Conservation (phyloP, 2,797 vertebrate genomes). For the Eulemur mongoz region DNA sequence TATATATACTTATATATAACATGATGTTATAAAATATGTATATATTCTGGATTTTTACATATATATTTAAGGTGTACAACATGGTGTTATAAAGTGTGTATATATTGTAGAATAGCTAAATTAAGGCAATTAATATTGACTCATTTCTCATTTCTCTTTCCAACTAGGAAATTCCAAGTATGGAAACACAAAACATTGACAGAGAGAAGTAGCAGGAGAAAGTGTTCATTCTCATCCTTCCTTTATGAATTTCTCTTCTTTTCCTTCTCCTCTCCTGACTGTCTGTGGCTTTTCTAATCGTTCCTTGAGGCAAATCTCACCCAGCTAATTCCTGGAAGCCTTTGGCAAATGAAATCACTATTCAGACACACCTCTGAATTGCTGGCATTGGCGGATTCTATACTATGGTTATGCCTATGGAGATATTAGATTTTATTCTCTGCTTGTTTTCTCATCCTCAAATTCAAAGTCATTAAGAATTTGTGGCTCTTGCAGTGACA, state of each 20-base stretch:
- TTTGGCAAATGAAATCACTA: neutral
- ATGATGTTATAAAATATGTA: neutral
- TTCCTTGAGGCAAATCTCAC: neutral
- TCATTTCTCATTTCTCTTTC: neutral
- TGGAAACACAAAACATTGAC: neutral
- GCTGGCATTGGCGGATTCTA: neutral
- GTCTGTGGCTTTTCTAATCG: neutral
- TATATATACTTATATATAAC: neutral
- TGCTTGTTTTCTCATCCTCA: neutral
- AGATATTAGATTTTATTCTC: neutral
- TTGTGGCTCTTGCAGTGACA: neutral
- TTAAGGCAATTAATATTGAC: neutral
- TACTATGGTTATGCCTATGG: neutral
- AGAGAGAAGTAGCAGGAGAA: neutral
- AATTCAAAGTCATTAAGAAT: neutral
- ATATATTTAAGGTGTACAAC: neutral
- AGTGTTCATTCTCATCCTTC: neutral
- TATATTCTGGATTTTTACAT: neutral
- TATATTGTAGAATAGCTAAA: neutral
- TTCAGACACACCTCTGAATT: neutral
- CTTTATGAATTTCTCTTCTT: neutral
- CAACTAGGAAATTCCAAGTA: neutral
- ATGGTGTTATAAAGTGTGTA: neutral
- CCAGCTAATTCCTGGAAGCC: neutral
- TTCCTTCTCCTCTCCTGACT: neutral